phyloP scores from a whole-genome alignment of 2,888 invertebrate genomes.

The Brachypterus glaber region DNA sequence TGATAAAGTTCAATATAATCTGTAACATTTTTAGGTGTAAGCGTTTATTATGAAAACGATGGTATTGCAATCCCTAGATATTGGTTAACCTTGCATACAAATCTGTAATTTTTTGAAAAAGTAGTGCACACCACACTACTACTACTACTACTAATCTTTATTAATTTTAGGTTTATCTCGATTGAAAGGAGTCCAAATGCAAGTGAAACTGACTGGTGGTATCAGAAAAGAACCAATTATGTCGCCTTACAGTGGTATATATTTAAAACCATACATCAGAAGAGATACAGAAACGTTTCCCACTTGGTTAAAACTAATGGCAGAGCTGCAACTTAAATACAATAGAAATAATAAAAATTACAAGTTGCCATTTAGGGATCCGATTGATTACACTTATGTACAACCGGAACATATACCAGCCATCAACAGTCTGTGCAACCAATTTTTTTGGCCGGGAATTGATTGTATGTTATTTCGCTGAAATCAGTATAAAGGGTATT shows the following conservation, averaged over 20 bases:
- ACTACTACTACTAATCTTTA: too few relatives aligned
- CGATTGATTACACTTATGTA: slow-evolving; percentile 81
- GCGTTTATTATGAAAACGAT: too few relatives aligned
- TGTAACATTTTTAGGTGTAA: too few relatives aligned
- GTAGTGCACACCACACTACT: neutral
- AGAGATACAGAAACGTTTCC: slow-evolving; percentile 58
- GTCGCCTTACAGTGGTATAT: slow-evolving; percentile 60
- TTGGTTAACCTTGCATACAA: too few relatives aligned
- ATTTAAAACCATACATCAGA: slow-evolving; percentile 76
- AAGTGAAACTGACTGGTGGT: slow-evolving; percentile 33
- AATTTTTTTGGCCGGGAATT: slow-evolving; percentile 88
- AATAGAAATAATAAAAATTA: slow-evolving; percentile 39
- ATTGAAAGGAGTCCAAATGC: slow-evolving; percentile 25
- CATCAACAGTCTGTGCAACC: slow-evolving; percentile 71
- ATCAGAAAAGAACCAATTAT: slow-evolving; percentile 43
- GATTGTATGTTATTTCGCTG: slow-evolving; percentile 64
- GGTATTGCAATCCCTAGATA: too few relatives aligned
- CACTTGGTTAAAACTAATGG: slow-evolving; percentile 60
- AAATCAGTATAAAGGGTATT: slow-evolving; percentile 2
- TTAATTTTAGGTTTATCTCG: slow-evolving; percentile 26
- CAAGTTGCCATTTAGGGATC: slow-evolving; percentile 41
- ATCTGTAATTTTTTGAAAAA: too few relatives aligned
- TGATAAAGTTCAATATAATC: too few relatives aligned
- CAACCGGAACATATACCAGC: slow-evolving; percentile 81
- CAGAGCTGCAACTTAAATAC: slow-evolving; percentile 50